phyloP scores from a whole-genome alignment of 2,797 vertebrate genomes.

The Scleropages formosus region DNA sequence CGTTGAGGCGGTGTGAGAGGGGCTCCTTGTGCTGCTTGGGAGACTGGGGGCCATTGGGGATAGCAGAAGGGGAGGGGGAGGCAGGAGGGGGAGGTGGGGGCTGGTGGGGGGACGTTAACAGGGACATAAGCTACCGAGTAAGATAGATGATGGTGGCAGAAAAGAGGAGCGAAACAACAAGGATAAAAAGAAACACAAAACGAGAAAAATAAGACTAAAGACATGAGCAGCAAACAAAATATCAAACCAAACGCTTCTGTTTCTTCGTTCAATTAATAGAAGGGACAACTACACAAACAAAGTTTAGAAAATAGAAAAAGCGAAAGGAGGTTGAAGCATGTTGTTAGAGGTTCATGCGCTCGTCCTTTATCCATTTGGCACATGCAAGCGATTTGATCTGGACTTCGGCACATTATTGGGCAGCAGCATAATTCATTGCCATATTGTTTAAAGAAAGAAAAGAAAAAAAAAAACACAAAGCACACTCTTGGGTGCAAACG shows the following conservation, averaged over 20 bases:
- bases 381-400: slow-evolving; percentile 58
- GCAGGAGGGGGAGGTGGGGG: slow-evolving; percentile 80
- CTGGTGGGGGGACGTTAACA: slow-evolving; percentile 97
- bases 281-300: slow-evolving; percentile 46
- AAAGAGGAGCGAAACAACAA: slow-evolving; percentile 60
- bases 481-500: neutral
- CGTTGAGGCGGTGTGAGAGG: slow-evolving; percentile 99
- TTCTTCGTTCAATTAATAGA: slow-evolving; percentile 22
- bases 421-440: slow-evolving; percentile 25
- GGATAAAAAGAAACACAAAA: slow-evolving; percentile 75
- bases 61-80: slow-evolving; percentile 94
- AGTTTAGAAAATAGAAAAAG: slow-evolving; percentile 50
- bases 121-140: slow-evolving; percentile 97
- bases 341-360: slow-evolving; percentile 75
- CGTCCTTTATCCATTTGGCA: slow-evolving; percentile 37
- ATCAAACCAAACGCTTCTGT: slow-evolving; percentile 15
- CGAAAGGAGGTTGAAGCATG: slow-evolving; percentile 65
- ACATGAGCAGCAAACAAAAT: slow-evolving; percentile 52
- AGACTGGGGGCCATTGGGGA: slow-evolving; percentile 99
- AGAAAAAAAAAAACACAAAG: too few relatives aligned
- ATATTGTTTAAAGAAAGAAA: too few relatives aligned
- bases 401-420: slow-evolving; percentile 51
- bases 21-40: slow-evolving; percentile 99
- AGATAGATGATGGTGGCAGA: slow-evolving; percentile 85
- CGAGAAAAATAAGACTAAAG: slow-evolving; percentile 75